Percentiles rank a stretch among this genome's conserved stretches.
phyloP scores from a whole-genome alignment of 2,113 vertebrate genomes.

The Rynchops niger region DNA sequence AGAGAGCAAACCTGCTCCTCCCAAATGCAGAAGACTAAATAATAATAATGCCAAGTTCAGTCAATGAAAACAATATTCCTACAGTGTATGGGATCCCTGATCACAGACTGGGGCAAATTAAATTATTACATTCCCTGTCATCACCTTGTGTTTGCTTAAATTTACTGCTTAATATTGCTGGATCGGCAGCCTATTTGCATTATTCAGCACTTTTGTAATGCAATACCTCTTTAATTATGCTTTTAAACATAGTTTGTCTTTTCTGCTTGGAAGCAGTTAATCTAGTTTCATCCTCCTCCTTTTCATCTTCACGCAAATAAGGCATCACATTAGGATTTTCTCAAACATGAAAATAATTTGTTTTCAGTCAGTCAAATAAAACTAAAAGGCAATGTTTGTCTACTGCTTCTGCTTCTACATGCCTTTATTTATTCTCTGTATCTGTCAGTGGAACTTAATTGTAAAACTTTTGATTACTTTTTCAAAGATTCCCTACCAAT shows the following conservation, averaged over 20 bases:
- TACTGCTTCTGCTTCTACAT: not conserved
- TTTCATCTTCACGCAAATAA: not conserved
- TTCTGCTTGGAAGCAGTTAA: conserved; percentile 22
- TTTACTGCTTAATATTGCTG: conserved; percentile 13
- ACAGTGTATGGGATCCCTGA: not conserved
- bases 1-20: not conserved
- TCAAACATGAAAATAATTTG: not conserved
- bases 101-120: not conserved
- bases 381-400: not conserved
- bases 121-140: not conserved
- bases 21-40: not conserved
- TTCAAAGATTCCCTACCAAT: not conserved
- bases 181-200: conserved; percentile 21
- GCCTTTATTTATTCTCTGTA: not conserved
- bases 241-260: conserved; percentile 39
- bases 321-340: not conserved
- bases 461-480: not conserved
- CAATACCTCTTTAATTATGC: conserved; percentile 41
- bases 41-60: not conserved
- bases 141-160: conserved; percentile 26
- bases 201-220: conserved; percentile 43
- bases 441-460: not conserved
- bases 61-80: not conserved
- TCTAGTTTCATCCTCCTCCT: not conserved
- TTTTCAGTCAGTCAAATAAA: not conserved